Evolutionary conservation across 30 jellyfish, hydroid and myxozoan genomes (phyloP), one percentile per base, ranked within the genome.

Genomic region (Chrysaora quinquecirrha): DNA sequence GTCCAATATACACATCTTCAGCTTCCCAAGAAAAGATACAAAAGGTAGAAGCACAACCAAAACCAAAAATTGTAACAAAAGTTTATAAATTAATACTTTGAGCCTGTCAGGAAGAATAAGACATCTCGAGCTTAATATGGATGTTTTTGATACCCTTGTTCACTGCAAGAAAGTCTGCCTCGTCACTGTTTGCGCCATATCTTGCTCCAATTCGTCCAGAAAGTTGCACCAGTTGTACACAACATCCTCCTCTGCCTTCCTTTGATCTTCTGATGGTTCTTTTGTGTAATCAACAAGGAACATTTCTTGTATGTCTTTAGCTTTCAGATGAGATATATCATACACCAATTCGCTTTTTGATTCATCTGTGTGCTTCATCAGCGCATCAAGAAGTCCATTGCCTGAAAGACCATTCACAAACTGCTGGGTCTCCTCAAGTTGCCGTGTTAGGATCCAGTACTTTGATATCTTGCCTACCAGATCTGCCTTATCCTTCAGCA

Each of bases 351-450:
- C 71, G n/a, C 16, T 71, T 16, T 19, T 2, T 1, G 71, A 19
- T 30, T 71, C 83, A 19, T 35, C 48, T 21, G 3, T 43, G 58
- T 35, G 71, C 10, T 34, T 75, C 71, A 18, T 71, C 1, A 71
- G 74, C 83, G 35, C 24, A 71, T 71, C 83, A 1, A 71, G 83
- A 20, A 71, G 25, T 46, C 83, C 83, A 46, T 35, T 35, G 75
- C 75, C 21, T 1, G 56, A 19, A 1, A 71, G 14, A 21, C 83
- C 83, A 16, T 46, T 34, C 73, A 71, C 3, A 29, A 71, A 71
- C 83, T 71, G 83, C 47, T 71, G 56, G 30, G 38, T 11, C 28
- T 71, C 83, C 24, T 71, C 56, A 7, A 71, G 16, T 34, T 71
- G 68, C 19, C 83, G 68, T 19, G 68, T 48, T 35, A 71, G 24